Base-by-base conservation (phyloP, 2,797 vertebrate species). In the Euthynnus affinis region DNA sequence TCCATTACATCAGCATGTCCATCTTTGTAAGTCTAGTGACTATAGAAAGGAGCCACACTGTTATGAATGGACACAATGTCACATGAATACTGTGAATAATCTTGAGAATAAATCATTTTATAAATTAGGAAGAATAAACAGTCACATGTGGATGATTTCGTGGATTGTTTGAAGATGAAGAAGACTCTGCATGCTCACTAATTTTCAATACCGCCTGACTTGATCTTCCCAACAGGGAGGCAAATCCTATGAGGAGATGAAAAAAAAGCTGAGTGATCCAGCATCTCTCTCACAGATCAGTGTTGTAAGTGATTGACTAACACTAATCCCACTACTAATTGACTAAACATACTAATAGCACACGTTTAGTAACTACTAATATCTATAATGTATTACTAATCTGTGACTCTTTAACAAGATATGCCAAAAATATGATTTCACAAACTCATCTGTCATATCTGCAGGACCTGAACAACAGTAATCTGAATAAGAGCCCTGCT, bases 191-290 rank as follows among this genome's bases (percentile, higher is more conserved):
- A 80, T 78, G 74, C 57, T 69, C 9, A 84, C 49, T 78, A 61
- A 83, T 78, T 57, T 25, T 65, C 23, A 84, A 25, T 79, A 67
- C 52, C 72, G 66, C 23, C 40, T 82, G 64, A 58, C 62, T 18
- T 87, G 74, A 82, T 92, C 80, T 83, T 89, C 51, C 81, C 81
- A 87, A 91, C 87, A 99, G 97, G 96, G 94, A 81, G 95, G 92
- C 17, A 95, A 93, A 58, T 96, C 96, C 51, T 97, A 96, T 0
- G 95, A 97, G 85, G 95, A 98, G 71, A 94, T 96, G 93, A 96
- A 96, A 92, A 93, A 88, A 79, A 95, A 95, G 83, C 66, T 96
- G 84, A 94, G 92, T 55, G 92, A 96, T 0, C 79, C 88, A 18
- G 78, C 92, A 0, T 91, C 95, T 51, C 75, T 98, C 69, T 94